Percentiles rank a stretch among this genome's conserved stretches.
These are phyloP conservation scores for Philaenus spumarius DNA, from an alignment of 1,140 invertebrate species.

Conservation along the genomic window DNA sequence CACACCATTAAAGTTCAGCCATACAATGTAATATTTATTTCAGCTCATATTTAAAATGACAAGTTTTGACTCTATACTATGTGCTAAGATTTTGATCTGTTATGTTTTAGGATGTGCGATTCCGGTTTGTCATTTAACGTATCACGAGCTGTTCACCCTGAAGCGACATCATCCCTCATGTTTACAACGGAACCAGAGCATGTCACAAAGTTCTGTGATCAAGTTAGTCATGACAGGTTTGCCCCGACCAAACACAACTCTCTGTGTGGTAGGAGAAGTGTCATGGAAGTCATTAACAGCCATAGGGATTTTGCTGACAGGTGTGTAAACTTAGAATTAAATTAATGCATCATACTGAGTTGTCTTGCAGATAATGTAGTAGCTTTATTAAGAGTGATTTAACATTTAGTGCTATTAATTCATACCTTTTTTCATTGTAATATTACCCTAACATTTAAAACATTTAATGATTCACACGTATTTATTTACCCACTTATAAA, in stretches of 20 bases:
- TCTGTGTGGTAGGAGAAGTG: slow-evolving; percentile 51
- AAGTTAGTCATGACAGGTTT: slow-evolving; percentile 49
- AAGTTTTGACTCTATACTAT: no score
- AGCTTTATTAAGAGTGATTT: background rate
- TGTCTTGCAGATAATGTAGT: no score
- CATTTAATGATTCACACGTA: no score
- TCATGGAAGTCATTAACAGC: slow-evolving; percentile 51
- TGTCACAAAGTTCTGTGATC: slow-evolving; percentile 53
- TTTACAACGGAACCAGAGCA: slow-evolving; percentile 42
- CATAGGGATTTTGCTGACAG: slow-evolving; percentile 49
- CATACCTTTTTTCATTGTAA: no score
- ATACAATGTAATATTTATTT: no score
- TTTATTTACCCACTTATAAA: no score
- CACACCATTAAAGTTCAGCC: no score
- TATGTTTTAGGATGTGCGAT: slow-evolving; percentile 35
- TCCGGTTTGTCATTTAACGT: slow-evolving; percentile 33
- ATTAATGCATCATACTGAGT: no score
- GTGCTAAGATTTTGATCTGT: no score
- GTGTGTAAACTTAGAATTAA: slow-evolving; percentile 31
- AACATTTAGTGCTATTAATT: no score
- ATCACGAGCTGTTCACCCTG: slow-evolving; percentile 38
- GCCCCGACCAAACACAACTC: slow-evolving; percentile 63
- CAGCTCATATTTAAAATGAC: no score
- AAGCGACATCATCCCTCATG: slow-evolving; percentile 49
- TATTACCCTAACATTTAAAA: no score